These are phyloP conservation scores for Porphyrio hochstetteri DNA, from an alignment of 2,113 vertebrate species.

Conservation along the genomic window DNA sequence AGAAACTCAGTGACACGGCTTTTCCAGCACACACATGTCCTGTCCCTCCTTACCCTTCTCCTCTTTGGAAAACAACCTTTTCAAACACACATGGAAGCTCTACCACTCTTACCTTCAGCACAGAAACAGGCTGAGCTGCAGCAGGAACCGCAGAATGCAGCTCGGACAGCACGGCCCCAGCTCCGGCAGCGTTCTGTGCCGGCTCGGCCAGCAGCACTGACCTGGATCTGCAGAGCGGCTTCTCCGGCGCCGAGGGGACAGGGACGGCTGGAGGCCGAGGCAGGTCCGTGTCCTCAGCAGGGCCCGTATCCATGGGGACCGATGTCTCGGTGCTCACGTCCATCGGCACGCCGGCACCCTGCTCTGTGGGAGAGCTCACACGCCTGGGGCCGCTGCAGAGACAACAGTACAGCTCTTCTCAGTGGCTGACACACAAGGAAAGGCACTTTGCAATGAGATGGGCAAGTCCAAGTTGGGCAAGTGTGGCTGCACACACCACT, in stretches of 20 bases:
- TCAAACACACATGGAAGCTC: not conserved
- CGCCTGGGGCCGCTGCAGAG: constrained; percentile 25
- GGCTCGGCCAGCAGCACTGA: not conserved
- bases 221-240: constrained; percentile 79
- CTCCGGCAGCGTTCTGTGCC: not conserved
- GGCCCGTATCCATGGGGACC: constrained; percentile 73
- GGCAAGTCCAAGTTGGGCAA: not conserved
- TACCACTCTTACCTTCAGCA: not conserved
- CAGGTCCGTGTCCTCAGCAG: not conserved
- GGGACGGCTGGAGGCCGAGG: not conserved
- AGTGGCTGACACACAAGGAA: rapidly evolving
- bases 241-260: not conserved
- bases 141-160: not conserved
- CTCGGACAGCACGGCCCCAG: rapidly evolving
- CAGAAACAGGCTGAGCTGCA: not conserved
- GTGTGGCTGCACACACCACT: not conserved
- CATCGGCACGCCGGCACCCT: constrained; percentile 40
- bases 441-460: not conserved
- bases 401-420: not conserved
- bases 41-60: not conserved
- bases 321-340: constrained; percentile 25
- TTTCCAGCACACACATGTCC: rapidly evolving
- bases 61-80: not conserved
- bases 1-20: not conserved
- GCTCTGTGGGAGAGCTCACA: not conserved